phyloP scores from a whole-genome alignment of 2,888 invertebrate species.

The Didymodactylos carnosus region DNA sequence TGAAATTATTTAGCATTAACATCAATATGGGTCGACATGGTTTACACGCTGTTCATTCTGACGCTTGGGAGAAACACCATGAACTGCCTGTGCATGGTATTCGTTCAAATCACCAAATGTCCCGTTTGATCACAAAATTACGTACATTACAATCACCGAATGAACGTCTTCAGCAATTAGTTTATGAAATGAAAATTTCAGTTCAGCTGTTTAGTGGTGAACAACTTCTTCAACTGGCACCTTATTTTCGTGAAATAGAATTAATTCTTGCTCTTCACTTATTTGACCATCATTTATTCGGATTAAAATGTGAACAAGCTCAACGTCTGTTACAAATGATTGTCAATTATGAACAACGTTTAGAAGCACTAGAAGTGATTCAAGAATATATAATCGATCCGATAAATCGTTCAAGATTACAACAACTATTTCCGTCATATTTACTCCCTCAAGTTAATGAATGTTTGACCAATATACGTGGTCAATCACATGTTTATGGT shows the following conservation, averaged over 20 bases:
- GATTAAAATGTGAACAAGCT: not conserved
- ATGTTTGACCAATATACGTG: not conserved
- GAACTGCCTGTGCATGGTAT: not conserved
- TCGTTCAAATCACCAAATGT: not conserved
- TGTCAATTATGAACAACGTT: not conserved
- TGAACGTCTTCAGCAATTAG: not conserved
- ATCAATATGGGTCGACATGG: not conserved
- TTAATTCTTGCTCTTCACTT: not conserved
- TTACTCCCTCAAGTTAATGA: not conserved
- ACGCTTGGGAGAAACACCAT: not conserved
- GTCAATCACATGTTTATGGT: not conserved
- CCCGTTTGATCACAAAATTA: not conserved
- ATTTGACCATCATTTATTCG: not conserved
- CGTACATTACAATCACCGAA: not conserved
- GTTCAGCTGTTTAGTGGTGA: not conserved
- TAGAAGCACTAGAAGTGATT: not conserved
- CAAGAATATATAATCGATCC: not conserved
- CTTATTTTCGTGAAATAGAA: not conserved
- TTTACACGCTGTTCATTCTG: not conserved
- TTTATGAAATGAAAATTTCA: not conserved
- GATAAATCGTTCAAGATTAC: not conserved
- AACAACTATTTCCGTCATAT: not conserved
- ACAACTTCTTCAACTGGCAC: not conserved
- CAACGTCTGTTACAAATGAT: not conserved
- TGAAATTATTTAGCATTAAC: too few relatives aligned